Evolutionary conservation across 2,888 invertebrate species (phyloP), one percentile per base, ranked within the genome.

Genomic region (Hirtodrosophila duncani): DNA sequence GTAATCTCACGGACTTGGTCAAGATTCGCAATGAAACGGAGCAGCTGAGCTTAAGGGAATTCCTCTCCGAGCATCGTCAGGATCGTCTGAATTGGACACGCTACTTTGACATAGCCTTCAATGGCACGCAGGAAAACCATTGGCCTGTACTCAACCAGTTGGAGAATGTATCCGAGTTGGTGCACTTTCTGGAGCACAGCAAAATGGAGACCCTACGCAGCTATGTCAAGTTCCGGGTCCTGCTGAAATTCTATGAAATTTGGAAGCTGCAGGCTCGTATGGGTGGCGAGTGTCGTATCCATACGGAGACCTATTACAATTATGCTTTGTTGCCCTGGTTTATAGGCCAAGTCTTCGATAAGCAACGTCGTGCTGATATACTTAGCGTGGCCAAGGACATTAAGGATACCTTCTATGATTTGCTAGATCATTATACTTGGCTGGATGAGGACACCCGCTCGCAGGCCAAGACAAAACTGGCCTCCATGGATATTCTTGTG

Each of bases 291-390:
- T 84, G 84, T 30, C 84, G 83, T 0, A 56, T 65, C 4, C 60
- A 79, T 2, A 68, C 83, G 0, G 69, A 82, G 2, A 51, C 62
- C 0, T 84, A 84, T 26, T 82, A 63, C 9, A 77, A 71, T 11
- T 84, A 82, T 26, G 85, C 84, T 0, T 43, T 84, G 8, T 4
- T 84, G 10, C 84, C 84, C 0, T 84, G 84, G 85, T 84, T 84
- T 14, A 84, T 84, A 1, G 80, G 71, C 2, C 48, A 65, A n/a
- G 70, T 70, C 0, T 84, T 84, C 23, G 82, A 83, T 20, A 59
- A 58, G 23, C 59, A 82, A 2, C 60, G 64, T 1, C 77, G 84
- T 0, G 79, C 83, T 0, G 84, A 84, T 50, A 67, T 83, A 0
- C 46, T 84, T 0, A 34, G 43, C 1, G 26, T 85, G 2, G 81